Evolutionary conservation across 1,140 invertebrate species (phyloP), one percentile per base, ranked within the genome.

Genomic region (Meloidogyne exigua): DNA sequence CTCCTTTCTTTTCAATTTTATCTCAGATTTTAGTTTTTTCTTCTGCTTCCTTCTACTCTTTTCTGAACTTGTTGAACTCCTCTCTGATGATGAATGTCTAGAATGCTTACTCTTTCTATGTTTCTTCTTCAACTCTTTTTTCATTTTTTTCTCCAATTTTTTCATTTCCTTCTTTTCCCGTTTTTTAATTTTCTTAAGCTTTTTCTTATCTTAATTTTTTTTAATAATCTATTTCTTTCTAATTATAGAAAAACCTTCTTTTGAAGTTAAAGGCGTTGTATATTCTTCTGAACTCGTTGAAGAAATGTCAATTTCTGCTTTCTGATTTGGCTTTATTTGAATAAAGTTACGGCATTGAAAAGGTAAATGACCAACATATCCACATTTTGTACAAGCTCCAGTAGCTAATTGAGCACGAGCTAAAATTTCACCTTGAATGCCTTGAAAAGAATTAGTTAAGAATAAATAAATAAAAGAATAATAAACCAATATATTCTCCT

Each of bases 271-370:
- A 21, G 77, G 77, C 28, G 77, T 79, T 74, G 72, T 69, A 49
- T 79, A 79, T 65, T 79, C 77, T 32, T 79, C 77, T 0, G 78
- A 80, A 80, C 77, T 79, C 3, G 77, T 79, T 39, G 77, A 79
- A 9, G 77, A 79, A 66, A 79, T 42, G 26, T 79, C 77, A 44
- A 79, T 79, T 44, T 78, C 44, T 21, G 75, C 15, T 26, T 79
- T 62, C 7, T 69, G 77, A 23, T 79, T 79, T 25, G 68, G 76
- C 28, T 79, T 80, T 26, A 79, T 18, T 28, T 79, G 77, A 21
- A 79, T 79, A 39, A 80, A 79, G 26, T 79, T 79, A 42, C 77
- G 77, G 62, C 77, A 79, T 80, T 79, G 77, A 32, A 68, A 79
- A 15, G 77, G 68, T 15, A 79, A 44, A 80, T 79, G 77, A 23